phyloP scores from a whole-genome alignment of 2,888 invertebrate genomes.

The Unio pictorum region DNA sequence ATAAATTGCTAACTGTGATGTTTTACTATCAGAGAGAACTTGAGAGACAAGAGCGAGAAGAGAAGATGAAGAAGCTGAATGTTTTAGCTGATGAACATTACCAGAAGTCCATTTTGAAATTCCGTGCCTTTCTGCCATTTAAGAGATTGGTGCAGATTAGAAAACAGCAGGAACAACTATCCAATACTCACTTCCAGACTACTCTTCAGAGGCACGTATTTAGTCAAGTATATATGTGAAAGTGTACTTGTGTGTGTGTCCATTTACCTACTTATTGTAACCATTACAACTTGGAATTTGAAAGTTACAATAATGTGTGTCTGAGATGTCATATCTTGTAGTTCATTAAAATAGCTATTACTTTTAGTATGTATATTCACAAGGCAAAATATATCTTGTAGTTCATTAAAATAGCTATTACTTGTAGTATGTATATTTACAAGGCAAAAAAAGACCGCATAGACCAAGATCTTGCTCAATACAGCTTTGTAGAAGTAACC shows the following conservation, averaged over 20 bases:
- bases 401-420: neutral
- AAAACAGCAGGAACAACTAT: slow-evolving; percentile 42
- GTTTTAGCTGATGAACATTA: slow-evolving; percentile 58
- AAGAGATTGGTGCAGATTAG: slow-evolving; percentile 54
- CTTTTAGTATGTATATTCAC: too few species aligned
- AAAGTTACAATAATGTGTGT: neutral
- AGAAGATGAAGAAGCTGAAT: slow-evolving; percentile 43
- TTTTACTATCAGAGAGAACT: slow-evolving; percentile 49
- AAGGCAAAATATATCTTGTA: neutral
- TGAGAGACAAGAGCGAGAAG: slow-evolving; percentile 47
- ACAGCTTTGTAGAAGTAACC: too few species aligned
- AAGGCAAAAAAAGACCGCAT: too few species aligned
- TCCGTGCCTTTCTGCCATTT: slow-evolving; percentile 53
- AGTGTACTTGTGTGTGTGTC: too few species aligned
- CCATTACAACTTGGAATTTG: neutral
- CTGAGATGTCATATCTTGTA: neutral
- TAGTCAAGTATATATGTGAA: too few species aligned
- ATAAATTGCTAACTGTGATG: too few species aligned
- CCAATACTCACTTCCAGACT: slow-evolving; percentile 39
- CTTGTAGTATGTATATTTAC: too few species aligned
- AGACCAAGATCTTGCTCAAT: too few species aligned
- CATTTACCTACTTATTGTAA: neutral
- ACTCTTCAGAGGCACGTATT: slow-evolving; percentile 27
- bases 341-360: neutral
- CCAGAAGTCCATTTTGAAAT: slow-evolving; percentile 52